Conservation (phyloP, 2,797 vertebrate species). For the Rallus crepitans region DNA sequence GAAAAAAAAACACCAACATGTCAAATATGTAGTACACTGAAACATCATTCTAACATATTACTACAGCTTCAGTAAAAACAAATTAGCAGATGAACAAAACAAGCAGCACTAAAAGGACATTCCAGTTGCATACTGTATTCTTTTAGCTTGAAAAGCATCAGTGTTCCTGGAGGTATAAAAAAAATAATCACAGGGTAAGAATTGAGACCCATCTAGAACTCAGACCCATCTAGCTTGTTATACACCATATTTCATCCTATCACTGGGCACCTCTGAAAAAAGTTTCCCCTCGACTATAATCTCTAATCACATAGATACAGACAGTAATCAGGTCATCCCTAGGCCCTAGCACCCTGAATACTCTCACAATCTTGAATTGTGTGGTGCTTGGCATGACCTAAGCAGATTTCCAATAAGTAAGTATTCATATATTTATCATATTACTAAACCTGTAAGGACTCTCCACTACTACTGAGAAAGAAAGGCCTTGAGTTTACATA, state of each 20-base stretch:
- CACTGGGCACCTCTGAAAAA: neutral
- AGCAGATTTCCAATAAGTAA: neutral
- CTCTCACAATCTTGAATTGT: neutral
- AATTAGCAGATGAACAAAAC: neutral
- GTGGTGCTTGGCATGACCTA: neutral
- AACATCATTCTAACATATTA: neutral
- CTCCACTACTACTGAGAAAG: neutral
- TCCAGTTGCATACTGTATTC: neutral
- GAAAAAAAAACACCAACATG: neutral
- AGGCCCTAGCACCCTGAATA: neutral
- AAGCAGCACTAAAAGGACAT: neutral
- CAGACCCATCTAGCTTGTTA: neutral
- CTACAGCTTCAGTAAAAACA: neutral
- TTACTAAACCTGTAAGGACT: neutral
- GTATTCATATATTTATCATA: neutral
- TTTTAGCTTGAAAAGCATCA: neutral
- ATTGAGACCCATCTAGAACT: rapidly evolving
- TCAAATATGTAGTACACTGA: neutral
- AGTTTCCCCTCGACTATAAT: neutral
- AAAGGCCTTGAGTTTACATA: neutral
- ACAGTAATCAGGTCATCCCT: neutral
- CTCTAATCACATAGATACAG: neutral
- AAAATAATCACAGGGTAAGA: neutral
- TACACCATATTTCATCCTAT: neutral
- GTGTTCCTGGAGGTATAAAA: neutral